Conservation (phyloP, 2,113 vertebrate genomes). For the Scytalopus superciliaris region DNA sequence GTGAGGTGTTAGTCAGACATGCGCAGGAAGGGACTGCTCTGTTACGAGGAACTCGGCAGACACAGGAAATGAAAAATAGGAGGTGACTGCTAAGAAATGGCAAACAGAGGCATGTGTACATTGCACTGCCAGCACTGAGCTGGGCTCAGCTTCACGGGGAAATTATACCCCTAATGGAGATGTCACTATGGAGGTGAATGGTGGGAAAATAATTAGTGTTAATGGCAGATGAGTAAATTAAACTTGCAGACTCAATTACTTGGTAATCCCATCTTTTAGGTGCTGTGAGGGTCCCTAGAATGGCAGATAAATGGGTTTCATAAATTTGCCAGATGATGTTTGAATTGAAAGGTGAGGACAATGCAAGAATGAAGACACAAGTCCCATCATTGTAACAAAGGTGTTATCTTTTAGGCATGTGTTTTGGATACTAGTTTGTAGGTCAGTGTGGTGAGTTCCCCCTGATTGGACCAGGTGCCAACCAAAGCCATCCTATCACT, state of each 20-base stretch:
- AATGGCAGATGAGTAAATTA: not conserved
- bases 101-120: not conserved
- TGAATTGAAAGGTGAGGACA: not conserved
- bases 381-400: not conserved
- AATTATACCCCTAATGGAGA: not conserved
- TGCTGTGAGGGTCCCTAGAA: not conserved
- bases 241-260: not conserved
- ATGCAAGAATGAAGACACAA: not conserved
- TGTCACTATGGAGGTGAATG: not conserved
- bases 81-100: not conserved
- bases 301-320: not conserved
- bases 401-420: not conserved
- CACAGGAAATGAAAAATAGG: not conserved
- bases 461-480: not conserved
- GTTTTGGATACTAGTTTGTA: not conserved
- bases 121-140: not conserved
- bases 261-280: not conserved
- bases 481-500: not conserved
- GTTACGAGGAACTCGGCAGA: not conserved
- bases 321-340: not conserved
- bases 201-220: not conserved
- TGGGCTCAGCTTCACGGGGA: not conserved
- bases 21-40: rapidly evolving
- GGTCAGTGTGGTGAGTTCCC: not conserved
- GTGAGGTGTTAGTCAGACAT: rapidly evolving